A percentile compares a stretch with the other conserved stretches of the same genome.
phyloP scores from a whole-genome alignment of 1,140 invertebrate genomes.

The Euglossa dilemma region DNA sequence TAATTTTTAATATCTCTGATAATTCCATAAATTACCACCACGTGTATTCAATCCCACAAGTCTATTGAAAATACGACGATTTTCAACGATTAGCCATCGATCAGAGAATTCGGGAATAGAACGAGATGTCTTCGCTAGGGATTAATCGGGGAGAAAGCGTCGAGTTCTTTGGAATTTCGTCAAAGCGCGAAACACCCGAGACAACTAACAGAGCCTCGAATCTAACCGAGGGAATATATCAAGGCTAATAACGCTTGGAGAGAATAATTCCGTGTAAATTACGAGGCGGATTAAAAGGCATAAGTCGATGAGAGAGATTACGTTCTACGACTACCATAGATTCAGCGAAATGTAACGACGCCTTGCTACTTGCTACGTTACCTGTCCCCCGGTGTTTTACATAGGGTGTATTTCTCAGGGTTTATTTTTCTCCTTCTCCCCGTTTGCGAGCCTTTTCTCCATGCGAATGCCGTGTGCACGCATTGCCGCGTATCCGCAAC shows the following conservation, averaged over 20 bases:
- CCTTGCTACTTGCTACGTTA: constrained; percentile 27
- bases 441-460: neutral
- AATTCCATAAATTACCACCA: too few relatives aligned
- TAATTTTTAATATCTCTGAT: too few relatives aligned
- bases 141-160: too few relatives aligned
- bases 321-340: constrained; percentile 28
- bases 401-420: constrained; percentile 46
- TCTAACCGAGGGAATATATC: neutral
- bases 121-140: too few relatives aligned
- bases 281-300: constrained; percentile 22
- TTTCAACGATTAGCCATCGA: too few relatives aligned
- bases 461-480: constrained; percentile 15
- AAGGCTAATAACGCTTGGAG: neutral
- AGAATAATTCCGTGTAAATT: constrained; percentile 10
- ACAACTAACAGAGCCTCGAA: too few relatives aligned
- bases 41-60: too few relatives aligned
- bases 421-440: constrained; percentile 28
- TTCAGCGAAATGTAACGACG: neutral
- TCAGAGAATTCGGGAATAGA: too few relatives aligned
- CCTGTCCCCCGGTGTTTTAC: constrained; percentile 44
- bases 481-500: constrained; percentile 45
- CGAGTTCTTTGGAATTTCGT: too few relatives aligned
- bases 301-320: constrained; percentile 47
- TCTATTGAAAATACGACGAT: too few relatives aligned
- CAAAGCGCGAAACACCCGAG: too few relatives aligned